Evolutionary conservation across 2,113 vertebrate species (phyloP).

Genomic region (Notarius lentiginosus): DNA sequence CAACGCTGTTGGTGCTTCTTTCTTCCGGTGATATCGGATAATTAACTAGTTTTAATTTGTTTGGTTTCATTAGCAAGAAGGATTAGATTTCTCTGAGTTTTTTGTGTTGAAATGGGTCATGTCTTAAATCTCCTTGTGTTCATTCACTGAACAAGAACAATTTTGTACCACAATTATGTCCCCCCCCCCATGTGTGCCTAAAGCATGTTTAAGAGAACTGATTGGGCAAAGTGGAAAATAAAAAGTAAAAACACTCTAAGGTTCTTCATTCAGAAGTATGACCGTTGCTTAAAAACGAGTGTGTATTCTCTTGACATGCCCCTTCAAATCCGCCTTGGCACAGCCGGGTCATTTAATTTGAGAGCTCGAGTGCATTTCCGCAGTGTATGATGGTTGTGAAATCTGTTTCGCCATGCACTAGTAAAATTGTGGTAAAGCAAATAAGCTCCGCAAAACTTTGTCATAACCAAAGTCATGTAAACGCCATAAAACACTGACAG

Average conservation of each 20-base stretch:
- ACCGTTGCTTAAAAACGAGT: background rate
- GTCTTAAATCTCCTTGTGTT: no score
- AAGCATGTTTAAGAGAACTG: no score
- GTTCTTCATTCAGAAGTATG: background rate
- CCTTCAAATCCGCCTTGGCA: background rate
- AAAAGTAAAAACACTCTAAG: background rate
- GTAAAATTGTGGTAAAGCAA: background rate
- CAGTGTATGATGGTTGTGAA: background rate
- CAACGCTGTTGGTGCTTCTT: background rate
- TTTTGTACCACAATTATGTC: background rate
- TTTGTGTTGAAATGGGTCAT: background rate
- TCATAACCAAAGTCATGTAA: constrained; percentile 9
- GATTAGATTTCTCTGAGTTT: background rate
- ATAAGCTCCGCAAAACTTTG: background rate
- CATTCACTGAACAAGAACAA: background rate
- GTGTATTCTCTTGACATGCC: background rate
- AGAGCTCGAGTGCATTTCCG: background rate
- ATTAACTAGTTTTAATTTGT: background rate
- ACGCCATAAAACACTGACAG: background rate
- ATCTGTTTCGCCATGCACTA: background rate
- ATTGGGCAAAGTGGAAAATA: no score
- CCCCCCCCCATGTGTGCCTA: background rate
- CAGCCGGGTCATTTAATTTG: background rate
- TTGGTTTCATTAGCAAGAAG: background rate
- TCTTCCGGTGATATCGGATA: background rate